Conservation (phyloP, 2,113 vertebrate species). For the Pavo muticus region DNA sequence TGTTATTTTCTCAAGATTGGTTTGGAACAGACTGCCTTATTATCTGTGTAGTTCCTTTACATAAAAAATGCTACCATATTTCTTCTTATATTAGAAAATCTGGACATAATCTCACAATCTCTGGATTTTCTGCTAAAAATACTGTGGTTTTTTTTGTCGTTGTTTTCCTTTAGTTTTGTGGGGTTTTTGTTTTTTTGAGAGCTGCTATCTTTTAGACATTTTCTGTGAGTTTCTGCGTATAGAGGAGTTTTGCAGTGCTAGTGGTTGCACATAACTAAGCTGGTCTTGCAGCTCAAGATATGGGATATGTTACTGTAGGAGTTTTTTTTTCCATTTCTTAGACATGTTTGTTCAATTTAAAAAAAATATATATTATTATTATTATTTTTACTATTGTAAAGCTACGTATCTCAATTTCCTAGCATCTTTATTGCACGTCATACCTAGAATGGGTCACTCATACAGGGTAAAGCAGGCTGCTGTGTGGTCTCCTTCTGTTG, state of each 20-base stretch:
- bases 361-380: too few species aligned
- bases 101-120: neutral
- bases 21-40: neutral
- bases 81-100: neutral
- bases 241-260: neutral
- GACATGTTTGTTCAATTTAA: neutral
- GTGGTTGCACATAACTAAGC: neutral
- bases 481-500: neutral
- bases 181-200: neutral
- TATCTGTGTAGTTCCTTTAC: neutral
- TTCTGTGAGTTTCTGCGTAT: neutral
- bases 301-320: neutral
- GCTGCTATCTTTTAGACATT: neutral
- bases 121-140: neutral
- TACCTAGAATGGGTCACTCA: neutral
- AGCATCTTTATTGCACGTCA: rapidly evolving
- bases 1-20: neutral
- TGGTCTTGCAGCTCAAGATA: neutral
- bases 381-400: neutral
- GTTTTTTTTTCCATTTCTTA: neutral
- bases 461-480: neutral
- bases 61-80: neutral
- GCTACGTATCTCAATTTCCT: neutral
- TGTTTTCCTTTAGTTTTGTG: too few species aligned
- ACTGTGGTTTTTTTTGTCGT: neutral